These are phyloP conservation scores for Drosophila infuscata DNA, from an alignment of 2,888 invertebrate species.

Conservation along the genomic window DNA sequence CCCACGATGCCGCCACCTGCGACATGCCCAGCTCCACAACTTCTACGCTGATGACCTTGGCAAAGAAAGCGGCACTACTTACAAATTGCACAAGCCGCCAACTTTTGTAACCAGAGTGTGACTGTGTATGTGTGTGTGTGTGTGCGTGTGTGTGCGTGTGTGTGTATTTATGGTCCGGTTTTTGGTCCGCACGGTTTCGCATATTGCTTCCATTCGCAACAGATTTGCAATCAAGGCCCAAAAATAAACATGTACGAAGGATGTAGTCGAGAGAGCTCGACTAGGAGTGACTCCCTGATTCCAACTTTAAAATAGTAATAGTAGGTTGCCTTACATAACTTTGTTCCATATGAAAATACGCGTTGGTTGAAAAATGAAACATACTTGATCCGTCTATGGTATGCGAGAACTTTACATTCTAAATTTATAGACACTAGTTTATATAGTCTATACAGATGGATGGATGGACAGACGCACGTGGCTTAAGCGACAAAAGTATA, in stretches of 20 bases:
- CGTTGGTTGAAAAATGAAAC: neutral
- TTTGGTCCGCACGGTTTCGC: constrained; percentile 1
- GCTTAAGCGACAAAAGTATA: neutral
- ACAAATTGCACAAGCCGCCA: neutral
- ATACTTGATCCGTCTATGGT: neutral
- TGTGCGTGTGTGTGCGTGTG: neutral
- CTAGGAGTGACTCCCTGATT: neutral
- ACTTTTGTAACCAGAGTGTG: neutral
- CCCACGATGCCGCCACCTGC: neutral
- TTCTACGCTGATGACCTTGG: constrained; percentile 22
- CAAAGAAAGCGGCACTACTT: constrained; percentile 47
- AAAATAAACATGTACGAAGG: neutral
- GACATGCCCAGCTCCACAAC: constrained; percentile 6
- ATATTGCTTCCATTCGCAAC: constrained; percentile 42
- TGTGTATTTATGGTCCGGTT: constrained; percentile 3
- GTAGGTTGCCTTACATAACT: neutral
- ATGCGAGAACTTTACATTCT: neutral
- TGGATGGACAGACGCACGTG: neutral
- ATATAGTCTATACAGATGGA: neutral
- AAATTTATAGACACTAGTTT: neutral
- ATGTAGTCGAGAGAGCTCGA: neutral
- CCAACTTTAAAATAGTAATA: neutral
- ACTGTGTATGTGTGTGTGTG: neutral
- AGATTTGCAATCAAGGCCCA: neutral
- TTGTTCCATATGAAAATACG: too few relatives aligned